These are phyloP conservation scores for Sabatieria punctata DNA, from an alignment of 2,888 invertebrate genomes.

Conservation along the genomic window DNA sequence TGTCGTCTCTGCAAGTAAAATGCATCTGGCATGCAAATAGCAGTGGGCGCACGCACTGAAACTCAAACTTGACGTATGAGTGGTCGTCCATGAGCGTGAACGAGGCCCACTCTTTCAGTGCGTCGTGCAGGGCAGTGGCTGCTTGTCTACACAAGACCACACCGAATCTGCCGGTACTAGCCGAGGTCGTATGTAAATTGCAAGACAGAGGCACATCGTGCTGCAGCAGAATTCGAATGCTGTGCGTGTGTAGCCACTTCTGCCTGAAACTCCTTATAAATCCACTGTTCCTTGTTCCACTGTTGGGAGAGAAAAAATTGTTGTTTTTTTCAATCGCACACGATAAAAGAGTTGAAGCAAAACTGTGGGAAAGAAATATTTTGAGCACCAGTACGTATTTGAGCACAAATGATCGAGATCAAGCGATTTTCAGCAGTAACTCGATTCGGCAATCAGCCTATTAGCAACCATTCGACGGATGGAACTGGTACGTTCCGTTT, in stretches of 20 bases:
- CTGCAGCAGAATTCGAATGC: slow-evolving; percentile 47
- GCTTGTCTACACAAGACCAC: slow-evolving; percentile 48
- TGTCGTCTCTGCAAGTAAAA: slow-evolving; percentile 36
- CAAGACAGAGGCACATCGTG: slow-evolving; percentile 54
- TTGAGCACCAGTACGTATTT: no score
- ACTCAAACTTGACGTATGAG: slow-evolving; percentile 52
- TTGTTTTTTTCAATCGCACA: no score
- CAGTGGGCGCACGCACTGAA: slow-evolving; percentile 28
- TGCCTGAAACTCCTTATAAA: no score
- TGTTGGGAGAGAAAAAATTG: no score
- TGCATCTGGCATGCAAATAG: not conserved
- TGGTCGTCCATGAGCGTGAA: slow-evolving; percentile 59
- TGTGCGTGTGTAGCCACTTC: slow-evolving; percentile 61
- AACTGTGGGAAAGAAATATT: no score
- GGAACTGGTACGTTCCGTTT: no score
- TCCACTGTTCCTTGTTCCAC: no score
- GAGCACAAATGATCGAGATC: no score
- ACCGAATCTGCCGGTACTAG: slow-evolving; percentile 46
- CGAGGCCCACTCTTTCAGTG: slow-evolving; percentile 49
- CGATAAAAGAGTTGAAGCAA: no score
- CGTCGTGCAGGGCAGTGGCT: slow-evolving; percentile 43
- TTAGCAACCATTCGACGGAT: no score
- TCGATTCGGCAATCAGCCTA: no score
- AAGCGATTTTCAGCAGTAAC: no score
- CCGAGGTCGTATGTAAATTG: slow-evolving; percentile 45